These are phyloP conservation scores for Drosophila anceps DNA, from an alignment of 2,888 invertebrate species.

Conservation along the genomic window DNA sequence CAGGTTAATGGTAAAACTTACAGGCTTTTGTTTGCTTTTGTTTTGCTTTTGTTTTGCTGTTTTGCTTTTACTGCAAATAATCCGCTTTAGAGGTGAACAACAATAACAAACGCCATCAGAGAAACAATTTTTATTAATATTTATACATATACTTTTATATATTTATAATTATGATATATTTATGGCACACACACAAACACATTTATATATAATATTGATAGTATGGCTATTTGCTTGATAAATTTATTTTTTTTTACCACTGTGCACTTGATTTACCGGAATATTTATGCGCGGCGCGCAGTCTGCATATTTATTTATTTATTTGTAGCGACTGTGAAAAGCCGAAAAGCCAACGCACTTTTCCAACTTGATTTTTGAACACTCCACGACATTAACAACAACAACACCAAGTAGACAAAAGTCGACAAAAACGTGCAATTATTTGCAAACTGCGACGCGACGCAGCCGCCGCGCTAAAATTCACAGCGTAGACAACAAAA, in stretches of 20 bases:
- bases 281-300: constrained; percentile 29
- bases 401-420: constrained; percentile 14
- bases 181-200: constrained; percentile 37
- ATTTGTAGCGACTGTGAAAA: constrained; percentile 28
- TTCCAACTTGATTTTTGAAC: constrained; percentile 61
- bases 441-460: constrained; percentile 55
- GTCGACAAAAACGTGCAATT: constrained; percentile 62
- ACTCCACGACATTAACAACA: constrained; percentile 21
- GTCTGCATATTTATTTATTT: constrained; percentile 27
- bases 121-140: too few relatives aligned
- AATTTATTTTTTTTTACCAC: constrained; percentile 29
- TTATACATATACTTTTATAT: constrained; percentile 17
- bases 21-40: constrained; percentile 58
- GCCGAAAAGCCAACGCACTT: constrained; percentile 73
- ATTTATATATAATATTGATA: constrained; percentile 12
- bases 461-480: constrained; percentile 62
- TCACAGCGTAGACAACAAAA: constrained; percentile 67
- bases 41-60: constrained; percentile 48
- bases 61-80: constrained; percentile 57
- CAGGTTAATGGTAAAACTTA: constrained; percentile 64
- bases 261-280: constrained; percentile 34
- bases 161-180: constrained; percentile 40
- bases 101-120: constrained; percentile 24
- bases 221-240: constrained; percentile 25
- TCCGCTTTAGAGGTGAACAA: constrained; percentile 67